Percentiles rank a stretch among this genome's conserved stretches.
Evolutionary conservation across 2,888 invertebrate species (phyloP).

Genomic region (Pyrrhosoma nymphula): DNA sequence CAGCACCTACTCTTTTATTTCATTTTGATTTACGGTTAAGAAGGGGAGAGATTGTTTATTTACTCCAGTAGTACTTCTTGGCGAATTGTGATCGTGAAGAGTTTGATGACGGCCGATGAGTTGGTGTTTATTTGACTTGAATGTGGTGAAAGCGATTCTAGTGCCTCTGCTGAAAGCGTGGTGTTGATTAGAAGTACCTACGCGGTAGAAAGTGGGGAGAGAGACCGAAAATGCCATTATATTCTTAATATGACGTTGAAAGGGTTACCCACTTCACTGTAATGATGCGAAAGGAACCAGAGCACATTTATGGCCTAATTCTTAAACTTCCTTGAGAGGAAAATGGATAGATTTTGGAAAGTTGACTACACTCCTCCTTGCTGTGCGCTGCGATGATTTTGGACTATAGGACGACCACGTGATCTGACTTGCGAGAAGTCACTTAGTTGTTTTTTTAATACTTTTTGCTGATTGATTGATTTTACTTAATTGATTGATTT

Average conservation of each 20-base stretch:
- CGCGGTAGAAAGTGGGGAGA: not conserved
- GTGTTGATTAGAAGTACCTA: not conserved
- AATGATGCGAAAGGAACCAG: not conserved
- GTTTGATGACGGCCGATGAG: not conserved
- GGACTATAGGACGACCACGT: not conserved
- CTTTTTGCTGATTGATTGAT: no score
- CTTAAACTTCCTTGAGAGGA: not conserved
- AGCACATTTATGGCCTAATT: not conserved
- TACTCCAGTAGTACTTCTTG: not conserved
- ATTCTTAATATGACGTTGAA: not conserved
- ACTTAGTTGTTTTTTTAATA: no score
- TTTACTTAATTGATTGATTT: no score
- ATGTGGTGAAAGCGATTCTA: not conserved
- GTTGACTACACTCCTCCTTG: not conserved
- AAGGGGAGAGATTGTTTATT: not conserved
- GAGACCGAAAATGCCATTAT: not conserved
- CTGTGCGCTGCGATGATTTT: not conserved
- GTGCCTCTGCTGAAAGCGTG: not conserved
- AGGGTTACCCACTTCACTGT: not conserved
- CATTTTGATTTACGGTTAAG: not conserved
- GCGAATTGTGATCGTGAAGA: not conserved
- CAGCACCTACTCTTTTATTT: not conserved
- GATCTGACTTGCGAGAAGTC: not conserved
- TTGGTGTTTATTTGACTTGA: not conserved
- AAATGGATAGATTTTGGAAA: slow-evolving; percentile 30